phyloP scores from a whole-genome alignment of 2,888 invertebrate species.

The Digitonthophagus gazella region DNA sequence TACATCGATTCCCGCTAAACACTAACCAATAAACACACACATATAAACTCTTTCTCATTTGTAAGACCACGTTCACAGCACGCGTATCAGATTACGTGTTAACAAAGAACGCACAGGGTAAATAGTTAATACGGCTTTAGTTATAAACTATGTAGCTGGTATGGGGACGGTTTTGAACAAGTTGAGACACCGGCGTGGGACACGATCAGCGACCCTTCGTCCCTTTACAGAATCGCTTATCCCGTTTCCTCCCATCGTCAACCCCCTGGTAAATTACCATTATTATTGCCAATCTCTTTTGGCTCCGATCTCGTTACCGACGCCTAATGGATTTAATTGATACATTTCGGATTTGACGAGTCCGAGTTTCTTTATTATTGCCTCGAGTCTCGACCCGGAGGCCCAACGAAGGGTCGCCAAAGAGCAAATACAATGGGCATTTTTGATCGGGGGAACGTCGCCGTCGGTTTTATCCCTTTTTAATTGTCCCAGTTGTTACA shows the following conservation, averaged over 20 bases:
- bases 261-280: slow-evolving; percentile 42
- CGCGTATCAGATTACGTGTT: slow-evolving; percentile 48
- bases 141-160: slow-evolving; percentile 3
- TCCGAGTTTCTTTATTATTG: slow-evolving; percentile 9
- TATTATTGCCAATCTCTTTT: slow-evolving; percentile 40
- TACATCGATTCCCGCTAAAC: too few relatives aligned
- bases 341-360: slow-evolving; percentile 29
- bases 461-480: slow-evolving; percentile 15
- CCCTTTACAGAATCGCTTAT: slow-evolving; percentile 34
- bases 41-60: slow-evolving; percentile 51
- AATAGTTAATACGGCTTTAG: slow-evolving; percentile 41
- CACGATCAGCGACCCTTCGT: slow-evolving; percentile 42
- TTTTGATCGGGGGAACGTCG: background rate
- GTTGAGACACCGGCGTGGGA: slow-evolving; percentile 30
- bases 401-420: slow-evolving; percentile 4
- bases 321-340: slow-evolving; percentile 37
- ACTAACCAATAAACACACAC: too few relatives aligned
- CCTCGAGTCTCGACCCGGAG: slow-evolving; percentile 1
- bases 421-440: slow-evolving; percentile 15
- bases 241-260: slow-evolving; percentile 39
- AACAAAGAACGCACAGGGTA: slow-evolving; percentile 1
- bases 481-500: slow-evolving; percentile 11
- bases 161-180: background rate
- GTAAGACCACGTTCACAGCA: slow-evolving; percentile 48
- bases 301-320: slow-evolving; percentile 35